Base-by-base conservation (phyloP, 2,113 vertebrate species). In the Peromyscus californicus region DNA sequence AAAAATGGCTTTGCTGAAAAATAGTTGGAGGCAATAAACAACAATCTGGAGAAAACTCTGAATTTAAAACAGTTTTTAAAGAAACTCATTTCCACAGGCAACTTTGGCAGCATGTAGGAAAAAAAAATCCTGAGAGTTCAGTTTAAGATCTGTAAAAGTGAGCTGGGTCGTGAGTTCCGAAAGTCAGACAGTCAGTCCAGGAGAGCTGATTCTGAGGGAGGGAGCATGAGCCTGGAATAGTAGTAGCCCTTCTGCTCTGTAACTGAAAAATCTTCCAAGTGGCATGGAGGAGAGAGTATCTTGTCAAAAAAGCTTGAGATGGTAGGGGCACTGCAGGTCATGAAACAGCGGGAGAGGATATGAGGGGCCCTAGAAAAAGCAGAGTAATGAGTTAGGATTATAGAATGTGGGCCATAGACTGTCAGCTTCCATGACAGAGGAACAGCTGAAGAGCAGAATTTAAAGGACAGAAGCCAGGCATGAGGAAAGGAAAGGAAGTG, bases 1-100 rank as follows among this genome's bases (percentile, higher is more conserved):
- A 96, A 97, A 98, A 97, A 97, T 97, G 91, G 54, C 76, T 93
- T 61, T 96, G 75, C 95, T 93, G 80, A 90, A 97, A 96, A 95
- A 94, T 74, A 97, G 91, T 96, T 96, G 54, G 94, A 94, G 96
- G 97, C 94, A 59, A 97, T 95, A 94, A 98, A 97, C 91, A 98
- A 96, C 76, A 96, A 82, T 80, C 83, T 85, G 75, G 74, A 88
- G 87, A 92, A 94, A 95, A 95, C 74, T 95, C 67, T 97, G 97
- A 96, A 98, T 97, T 97, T 94, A 89, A 96, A 98, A 84, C 59
- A 93, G 93, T 65, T 96, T 97, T 97, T 90, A 90, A 95, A 91
- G 97, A 79, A 80, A n/a, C 75, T 33, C 1, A 5, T 97, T 96
- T 97, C 97, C 79, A 92, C 21, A 90, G 92, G 95, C 83, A 84